These are phyloP conservation scores for Ptychoptera albimana DNA, from an alignment of 2,888 invertebrate species.

Conservation along the genomic window DNA sequence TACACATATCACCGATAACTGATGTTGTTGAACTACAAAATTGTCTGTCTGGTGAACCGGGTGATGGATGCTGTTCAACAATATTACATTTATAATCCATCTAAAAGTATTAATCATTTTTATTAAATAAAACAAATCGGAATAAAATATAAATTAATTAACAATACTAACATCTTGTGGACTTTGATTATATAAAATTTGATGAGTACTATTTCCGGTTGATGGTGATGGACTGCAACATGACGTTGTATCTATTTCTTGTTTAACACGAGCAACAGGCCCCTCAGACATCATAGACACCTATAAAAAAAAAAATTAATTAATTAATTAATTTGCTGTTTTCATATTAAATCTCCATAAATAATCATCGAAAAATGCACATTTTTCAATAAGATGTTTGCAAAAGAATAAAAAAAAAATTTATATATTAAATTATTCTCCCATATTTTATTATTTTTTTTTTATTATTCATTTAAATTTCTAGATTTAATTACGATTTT, in stretches of 20 bases:
- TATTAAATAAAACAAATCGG: background rate
- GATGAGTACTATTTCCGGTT: constrained; percentile 9
- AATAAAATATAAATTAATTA: background rate
- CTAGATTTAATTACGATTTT: too few relatives aligned
- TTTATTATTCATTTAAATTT: too few relatives aligned
- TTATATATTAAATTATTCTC: too few relatives aligned
- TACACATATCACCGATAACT: constrained; percentile 36
- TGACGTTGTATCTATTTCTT: constrained; percentile 13
- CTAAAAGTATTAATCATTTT: background rate
- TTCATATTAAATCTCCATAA: background rate
- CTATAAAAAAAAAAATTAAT: constrained; percentile 7
- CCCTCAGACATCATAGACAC: constrained; percentile 13
- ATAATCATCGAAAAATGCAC: too few relatives aligned
- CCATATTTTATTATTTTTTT: too few relatives aligned
- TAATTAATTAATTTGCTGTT: background rate
- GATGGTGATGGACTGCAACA: constrained; percentile 15
- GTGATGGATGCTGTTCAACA: constrained; percentile 35
- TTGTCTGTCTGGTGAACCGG: constrained; percentile 65
- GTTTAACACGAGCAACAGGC: constrained; percentile 11
- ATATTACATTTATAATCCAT: constrained; percentile 14
- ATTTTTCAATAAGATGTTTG: too few relatives aligned
- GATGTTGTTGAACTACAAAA: constrained; percentile 82
- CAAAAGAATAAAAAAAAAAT: too few relatives aligned
- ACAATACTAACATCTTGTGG: constrained; percentile 3
- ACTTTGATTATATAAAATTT: constrained; percentile 9